These are phyloP conservation scores for Scomber japonicus DNA, from an alignment of 2,113 vertebrate genomes.

Conservation along the genomic window DNA sequence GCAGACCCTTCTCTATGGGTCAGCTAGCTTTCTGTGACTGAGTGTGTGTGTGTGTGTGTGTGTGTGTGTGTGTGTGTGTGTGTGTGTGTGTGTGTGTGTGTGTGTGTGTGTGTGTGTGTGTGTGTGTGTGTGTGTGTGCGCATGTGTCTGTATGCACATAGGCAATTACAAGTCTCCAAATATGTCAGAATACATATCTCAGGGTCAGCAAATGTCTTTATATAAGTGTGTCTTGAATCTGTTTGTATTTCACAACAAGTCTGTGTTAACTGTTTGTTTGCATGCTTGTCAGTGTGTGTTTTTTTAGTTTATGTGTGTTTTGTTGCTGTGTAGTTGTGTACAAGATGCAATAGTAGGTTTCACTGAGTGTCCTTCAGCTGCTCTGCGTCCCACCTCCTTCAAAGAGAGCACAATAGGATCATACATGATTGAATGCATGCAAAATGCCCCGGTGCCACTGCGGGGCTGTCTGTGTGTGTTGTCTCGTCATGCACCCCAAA, in stretches of 20 bases:
- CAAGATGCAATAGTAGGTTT: conserved; percentile 8
- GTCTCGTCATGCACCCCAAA: conserved; percentile 39
- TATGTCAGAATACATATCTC: conserved; percentile 17
- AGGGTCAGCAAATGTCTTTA: conserved; percentile 2
- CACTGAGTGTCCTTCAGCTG: conserved; percentile 39
- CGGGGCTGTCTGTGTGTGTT: conserved; percentile 53
- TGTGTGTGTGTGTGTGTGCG: no score
- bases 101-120: no score
- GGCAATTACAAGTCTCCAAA: background rate
- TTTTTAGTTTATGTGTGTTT: no score
- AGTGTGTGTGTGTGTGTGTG: background rate
- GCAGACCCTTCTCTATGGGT: conserved; percentile 10
- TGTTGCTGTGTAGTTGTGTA: background rate
- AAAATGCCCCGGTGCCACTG: conserved; percentile 31
- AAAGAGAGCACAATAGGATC: conserved; percentile 51
- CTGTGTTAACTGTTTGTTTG: background rate
- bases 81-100: no score
- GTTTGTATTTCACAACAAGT: background rate
- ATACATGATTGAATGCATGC: conserved; percentile 60
- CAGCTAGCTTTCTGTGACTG: background rate
- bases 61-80: background rate
- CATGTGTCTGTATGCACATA: background rate
- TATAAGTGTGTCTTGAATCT: background rate
- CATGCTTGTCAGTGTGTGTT: no score
- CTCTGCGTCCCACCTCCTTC: background rate